Percentiles rank a stretch among this genome's conserved stretches.
These are phyloP conservation scores for Eira barbara DNA, from an alignment of 2,113 vertebrate species.

Conservation along the genomic window DNA sequence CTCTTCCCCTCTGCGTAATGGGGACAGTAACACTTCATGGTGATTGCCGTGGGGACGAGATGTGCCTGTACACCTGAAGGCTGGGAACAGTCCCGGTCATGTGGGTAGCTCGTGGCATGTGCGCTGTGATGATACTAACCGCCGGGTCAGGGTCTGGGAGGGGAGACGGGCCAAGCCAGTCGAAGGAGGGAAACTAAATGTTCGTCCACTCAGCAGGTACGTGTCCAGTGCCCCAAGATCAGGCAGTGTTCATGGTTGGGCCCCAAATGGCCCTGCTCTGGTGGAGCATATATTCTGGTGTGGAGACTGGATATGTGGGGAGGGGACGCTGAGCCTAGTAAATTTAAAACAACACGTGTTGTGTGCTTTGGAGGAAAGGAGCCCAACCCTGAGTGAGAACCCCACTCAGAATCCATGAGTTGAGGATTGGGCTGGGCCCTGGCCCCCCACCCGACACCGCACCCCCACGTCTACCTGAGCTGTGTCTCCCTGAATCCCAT, in stretches of 20 bases:
- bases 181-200: fast-evolving
- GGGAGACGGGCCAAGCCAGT: not conserved
- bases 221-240: fast-evolving
- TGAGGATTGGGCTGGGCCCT: not conserved
- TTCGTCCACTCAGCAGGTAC: not conserved
- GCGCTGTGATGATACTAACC: no score
- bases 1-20: not conserved
- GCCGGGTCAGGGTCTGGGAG: not conserved
- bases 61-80: fast-evolving
- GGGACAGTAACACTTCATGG: fast-evolving
- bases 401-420: fast-evolving
- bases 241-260: not conserved
- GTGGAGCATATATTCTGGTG: fast-evolving
- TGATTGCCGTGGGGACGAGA: fast-evolving
- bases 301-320: not conserved
- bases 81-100: fast-evolving
- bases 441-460: no score
- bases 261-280: not conserved
- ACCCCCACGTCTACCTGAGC: fast-evolving
- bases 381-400: fast-evolving
- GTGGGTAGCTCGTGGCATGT: fast-evolving
- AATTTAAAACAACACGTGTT: fast-evolving
- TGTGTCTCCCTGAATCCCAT: not conserved
- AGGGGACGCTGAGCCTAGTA: no score
- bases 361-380: fast-evolving